Evolutionary conservation across 2,888 invertebrate genomes (phyloP).

Genomic region (Agrotis ipsilon): DNA sequence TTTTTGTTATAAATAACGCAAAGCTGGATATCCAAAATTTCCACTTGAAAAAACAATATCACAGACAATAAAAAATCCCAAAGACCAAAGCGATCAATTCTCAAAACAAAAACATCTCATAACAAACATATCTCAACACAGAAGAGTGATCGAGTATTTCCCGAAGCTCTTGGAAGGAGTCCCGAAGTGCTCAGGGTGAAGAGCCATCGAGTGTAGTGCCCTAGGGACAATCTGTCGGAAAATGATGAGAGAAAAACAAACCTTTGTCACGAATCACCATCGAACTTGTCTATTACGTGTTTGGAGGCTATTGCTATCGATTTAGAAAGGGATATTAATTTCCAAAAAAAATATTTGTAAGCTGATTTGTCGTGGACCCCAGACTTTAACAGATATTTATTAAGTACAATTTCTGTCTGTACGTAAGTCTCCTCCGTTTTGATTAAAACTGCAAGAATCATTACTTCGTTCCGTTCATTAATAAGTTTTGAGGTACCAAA

Average conservation of each 20-base stretch:
- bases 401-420: no score
- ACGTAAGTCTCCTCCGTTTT: no score
- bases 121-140: constrained; percentile 45
- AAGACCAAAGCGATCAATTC: constrained; percentile 51
- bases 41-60: background rate
- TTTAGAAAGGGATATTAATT: no score
- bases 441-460: no score
- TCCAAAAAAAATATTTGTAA: no score
- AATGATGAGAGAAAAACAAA: constrained; percentile 86
- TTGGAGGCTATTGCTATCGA: constrained; percentile 22
- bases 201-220: constrained; percentile 67
- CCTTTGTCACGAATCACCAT: constrained; percentile 71
- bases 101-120: constrained; percentile 53
- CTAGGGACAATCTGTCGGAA: constrained; percentile 80
- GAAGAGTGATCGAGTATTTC: constrained; percentile 68
- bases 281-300: constrained; percentile 65
- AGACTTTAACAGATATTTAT: no score
- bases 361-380: no score
- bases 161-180: constrained; percentile 57
- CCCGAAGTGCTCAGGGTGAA: constrained; percentile 66
- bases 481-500: no score
- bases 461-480: no score
- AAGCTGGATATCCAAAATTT: background rate
- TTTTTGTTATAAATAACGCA: background rate
- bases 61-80: constrained; percentile 12